Conservation (phyloP, 2,113 vertebrate genomes). For the Epinephelus fuscoguttatus region DNA sequence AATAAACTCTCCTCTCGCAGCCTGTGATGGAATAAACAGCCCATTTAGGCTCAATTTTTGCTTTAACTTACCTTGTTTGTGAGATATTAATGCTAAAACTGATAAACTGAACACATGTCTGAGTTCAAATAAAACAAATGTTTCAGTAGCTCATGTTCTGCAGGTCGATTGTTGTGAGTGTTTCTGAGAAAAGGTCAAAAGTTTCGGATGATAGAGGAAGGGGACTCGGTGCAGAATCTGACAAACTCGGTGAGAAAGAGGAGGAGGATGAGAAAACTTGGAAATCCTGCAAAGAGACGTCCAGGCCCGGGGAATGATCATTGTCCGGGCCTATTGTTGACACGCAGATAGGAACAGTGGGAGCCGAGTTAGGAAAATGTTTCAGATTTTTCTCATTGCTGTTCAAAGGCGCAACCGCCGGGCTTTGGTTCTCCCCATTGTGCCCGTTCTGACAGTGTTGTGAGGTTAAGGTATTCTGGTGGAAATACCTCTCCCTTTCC, state of each 20-base stretch:
- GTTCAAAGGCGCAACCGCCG: constrained; percentile 89
- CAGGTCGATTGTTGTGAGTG: constrained; percentile 95
- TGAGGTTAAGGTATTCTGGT: constrained; percentile 90
- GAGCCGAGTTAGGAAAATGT: constrained; percentile 94
- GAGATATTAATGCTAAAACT: constrained; percentile 76
- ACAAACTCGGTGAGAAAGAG: constrained; percentile 94
- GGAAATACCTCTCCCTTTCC: constrained; percentile 92
- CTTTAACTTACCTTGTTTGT: constrained; percentile 86
- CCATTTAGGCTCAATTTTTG: constrained; percentile 26
- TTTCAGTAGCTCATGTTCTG: constrained; percentile 94
- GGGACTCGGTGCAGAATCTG: constrained; percentile 91
- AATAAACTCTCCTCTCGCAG: constrained; percentile 88
- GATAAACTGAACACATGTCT: constrained; percentile 53
- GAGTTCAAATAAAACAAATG: constrained; percentile 12
- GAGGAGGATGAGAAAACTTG: constrained; percentile 90
- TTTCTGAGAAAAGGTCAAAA: constrained; percentile 98
- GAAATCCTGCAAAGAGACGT: constrained; percentile 94
- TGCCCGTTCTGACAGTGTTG: constrained; percentile 89
- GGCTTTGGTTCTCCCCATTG: constrained; percentile 92
- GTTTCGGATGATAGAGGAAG: constrained; percentile 92
- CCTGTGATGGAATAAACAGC: constrained; percentile 80
- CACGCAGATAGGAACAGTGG: constrained; percentile 92
- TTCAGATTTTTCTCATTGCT: constrained; percentile 98
- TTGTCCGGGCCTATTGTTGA: constrained; percentile 97
- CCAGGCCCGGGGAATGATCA: constrained; percentile 91